These are phyloP conservation scores for Columba livia DNA, from an alignment of 2,113 vertebrate species.

Conservation along the genomic window DNA sequence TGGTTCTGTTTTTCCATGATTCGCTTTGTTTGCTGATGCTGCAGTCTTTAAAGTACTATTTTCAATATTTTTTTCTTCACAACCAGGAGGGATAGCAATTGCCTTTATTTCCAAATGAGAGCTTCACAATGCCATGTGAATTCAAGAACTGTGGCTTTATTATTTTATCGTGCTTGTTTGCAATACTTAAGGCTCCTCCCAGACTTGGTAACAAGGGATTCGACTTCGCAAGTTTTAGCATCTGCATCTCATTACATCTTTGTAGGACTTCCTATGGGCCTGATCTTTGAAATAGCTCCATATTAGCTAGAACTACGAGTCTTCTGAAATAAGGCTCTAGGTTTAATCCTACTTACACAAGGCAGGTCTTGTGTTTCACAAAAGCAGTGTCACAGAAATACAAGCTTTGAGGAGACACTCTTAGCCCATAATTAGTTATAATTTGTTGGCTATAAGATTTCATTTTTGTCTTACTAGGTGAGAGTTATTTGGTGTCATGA, in stretches of 20 bases:
- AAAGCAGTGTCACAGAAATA: constrained; percentile 8
- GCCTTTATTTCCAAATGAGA: background rate
- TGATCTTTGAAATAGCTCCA: constrained; percentile 13
- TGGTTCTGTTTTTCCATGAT: background rate
- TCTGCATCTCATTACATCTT: constrained; percentile 35
- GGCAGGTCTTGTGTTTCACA: background rate
- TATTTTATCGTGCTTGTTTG: constrained; percentile 17
- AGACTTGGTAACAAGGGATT: background rate
- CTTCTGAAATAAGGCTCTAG: constrained; percentile 4
- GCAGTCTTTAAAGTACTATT: background rate
- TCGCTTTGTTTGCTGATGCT: background rate
- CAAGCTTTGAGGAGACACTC: background rate
- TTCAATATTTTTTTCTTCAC: background rate
- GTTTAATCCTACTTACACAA: constrained; percentile 5
- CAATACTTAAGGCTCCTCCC: background rate
- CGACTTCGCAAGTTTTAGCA: constrained; percentile 26
- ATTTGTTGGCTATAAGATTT: background rate
- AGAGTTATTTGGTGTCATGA: background rate
- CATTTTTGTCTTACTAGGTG: constrained; percentile 22
- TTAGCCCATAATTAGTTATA: background rate
- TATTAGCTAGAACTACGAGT: background rate
- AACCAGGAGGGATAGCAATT: background rate
- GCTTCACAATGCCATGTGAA: background rate
- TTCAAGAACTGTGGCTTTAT: background rate
- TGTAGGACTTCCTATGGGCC: background rate